Conservation (phyloP, 2,888 invertebrate species). For the Yponomeuta plumbellus region DNA sequence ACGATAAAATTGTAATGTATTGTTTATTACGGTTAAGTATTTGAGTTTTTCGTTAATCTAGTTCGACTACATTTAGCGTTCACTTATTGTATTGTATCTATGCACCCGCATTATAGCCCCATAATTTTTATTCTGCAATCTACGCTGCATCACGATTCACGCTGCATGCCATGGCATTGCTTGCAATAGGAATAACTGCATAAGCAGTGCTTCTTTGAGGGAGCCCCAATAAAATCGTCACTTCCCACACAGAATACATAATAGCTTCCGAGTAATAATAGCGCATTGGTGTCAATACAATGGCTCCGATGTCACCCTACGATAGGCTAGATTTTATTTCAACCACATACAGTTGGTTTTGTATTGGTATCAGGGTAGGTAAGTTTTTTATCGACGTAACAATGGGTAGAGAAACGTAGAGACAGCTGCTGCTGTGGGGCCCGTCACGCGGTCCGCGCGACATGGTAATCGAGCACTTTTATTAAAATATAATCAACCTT, state of each 20-base stretch:
- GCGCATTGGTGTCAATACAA: slow-evolving; percentile 28
- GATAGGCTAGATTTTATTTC: slow-evolving; percentile 22
- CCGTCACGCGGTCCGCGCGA: background rate
- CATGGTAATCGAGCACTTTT: too few relatives aligned
- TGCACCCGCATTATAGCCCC: too few relatives aligned
- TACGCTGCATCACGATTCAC: too few relatives aligned
- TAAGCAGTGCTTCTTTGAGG: slow-evolving; percentile 8
- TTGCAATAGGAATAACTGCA: background rate
- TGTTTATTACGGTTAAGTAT: too few relatives aligned
- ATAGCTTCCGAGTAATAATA: slow-evolving; percentile 46
- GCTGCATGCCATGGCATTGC: too few relatives aligned
- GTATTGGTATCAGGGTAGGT: slow-evolving; percentile 23
- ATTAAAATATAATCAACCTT: too few relatives aligned
- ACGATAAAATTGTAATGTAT: too few relatives aligned
- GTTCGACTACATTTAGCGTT: too few relatives aligned
- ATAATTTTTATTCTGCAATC: too few relatives aligned
- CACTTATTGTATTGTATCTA: too few relatives aligned
- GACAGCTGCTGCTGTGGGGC: slow-evolving; percentile 43
- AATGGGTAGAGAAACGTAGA: slow-evolving; percentile 43
- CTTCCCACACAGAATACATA: background rate
- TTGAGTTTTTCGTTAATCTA: too few relatives aligned
- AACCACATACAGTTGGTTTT: slow-evolving; percentile 27
- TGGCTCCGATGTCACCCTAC: slow-evolving; percentile 7
- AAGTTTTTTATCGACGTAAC: slow-evolving; percentile 33
- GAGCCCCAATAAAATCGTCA: slow-evolving; percentile 43